These are phyloP conservation scores for Anoura caudifer DNA, from an alignment of 2,113 vertebrate species.

Conservation along the genomic window DNA sequence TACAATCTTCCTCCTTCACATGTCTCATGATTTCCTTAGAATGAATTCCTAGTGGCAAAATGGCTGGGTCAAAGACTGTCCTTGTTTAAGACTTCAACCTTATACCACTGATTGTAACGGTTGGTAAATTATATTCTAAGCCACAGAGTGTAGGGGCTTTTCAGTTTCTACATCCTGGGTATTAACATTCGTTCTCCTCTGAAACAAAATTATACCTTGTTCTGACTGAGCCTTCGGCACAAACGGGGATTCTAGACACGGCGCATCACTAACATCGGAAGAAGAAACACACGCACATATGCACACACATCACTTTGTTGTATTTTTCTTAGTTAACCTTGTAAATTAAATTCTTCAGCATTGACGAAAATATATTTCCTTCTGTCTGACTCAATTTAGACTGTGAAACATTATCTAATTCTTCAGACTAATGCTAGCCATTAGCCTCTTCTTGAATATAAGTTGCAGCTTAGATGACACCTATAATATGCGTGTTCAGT, in stretches of 20 bases:
- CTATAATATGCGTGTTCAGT: neutral
- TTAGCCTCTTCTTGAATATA: neutral
- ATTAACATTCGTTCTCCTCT: neutral
- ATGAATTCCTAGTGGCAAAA: neutral
- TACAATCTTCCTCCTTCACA: neutral
- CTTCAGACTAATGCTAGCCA: neutral
- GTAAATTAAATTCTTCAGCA: constrained; percentile 27
- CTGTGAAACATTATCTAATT: neutral
- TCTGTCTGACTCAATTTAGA: neutral
- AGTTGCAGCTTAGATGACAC: neutral
- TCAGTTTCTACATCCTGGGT: neutral
- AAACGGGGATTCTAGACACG: neutral
- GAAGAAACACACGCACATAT: neutral
- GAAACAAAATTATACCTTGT: neutral
- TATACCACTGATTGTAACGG: neutral
- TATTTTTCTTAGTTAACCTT: constrained; percentile 38
- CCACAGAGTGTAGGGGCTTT: neutral
- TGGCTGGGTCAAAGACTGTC: neutral
- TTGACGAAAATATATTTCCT: constrained; percentile 17
- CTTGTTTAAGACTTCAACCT: neutral
- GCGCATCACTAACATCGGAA: neutral
- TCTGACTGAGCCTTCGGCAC: neutral
- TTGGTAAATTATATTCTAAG: neutral
- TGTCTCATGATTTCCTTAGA: constrained; percentile 10
- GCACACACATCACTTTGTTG: neutral